phyloP scores from a whole-genome alignment of 2,888 invertebrate genomes.

The Argyresthia albistria region DNA sequence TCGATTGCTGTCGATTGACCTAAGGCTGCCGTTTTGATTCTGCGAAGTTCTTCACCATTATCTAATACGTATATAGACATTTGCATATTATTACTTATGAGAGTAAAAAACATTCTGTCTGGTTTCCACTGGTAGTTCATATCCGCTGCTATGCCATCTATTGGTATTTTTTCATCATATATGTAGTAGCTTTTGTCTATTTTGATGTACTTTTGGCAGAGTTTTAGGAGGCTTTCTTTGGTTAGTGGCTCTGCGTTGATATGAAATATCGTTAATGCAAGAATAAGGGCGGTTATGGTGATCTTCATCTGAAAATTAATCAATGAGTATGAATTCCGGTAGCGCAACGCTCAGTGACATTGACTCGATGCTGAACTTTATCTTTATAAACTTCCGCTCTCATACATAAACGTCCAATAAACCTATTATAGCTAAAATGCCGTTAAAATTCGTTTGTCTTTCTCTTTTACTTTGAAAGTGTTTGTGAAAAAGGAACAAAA shows the following conservation, averaged over 20 bases:
- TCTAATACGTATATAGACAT: conserved; percentile 46
- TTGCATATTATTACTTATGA: conserved; percentile 55
- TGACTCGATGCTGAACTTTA: too few species aligned
- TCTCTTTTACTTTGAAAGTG: too few species aligned
- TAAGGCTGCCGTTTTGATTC: conserved; percentile 49
- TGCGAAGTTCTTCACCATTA: conserved; percentile 33
- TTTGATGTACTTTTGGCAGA: conserved; percentile 31
- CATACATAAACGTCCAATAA: too few species aligned
- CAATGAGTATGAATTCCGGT: too few species aligned
- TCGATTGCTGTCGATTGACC: conserved; percentile 59
- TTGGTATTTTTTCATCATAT: conserved; percentile 27
- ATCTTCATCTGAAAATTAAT: background rate
- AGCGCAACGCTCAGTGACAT: too few species aligned
- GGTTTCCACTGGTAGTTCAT: conserved; percentile 57
- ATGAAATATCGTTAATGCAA: background rate
- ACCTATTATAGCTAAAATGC: too few species aligned
- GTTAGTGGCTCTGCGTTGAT: background rate
- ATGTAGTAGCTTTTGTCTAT: conserved; percentile 46
- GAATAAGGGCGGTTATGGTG: background rate
- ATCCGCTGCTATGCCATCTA: conserved; percentile 54
- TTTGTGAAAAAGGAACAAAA: too few species aligned
- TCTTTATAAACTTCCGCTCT: too few species aligned
- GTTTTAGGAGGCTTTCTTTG: background rate
- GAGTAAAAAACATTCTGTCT: conserved; percentile 46
- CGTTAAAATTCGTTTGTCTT: too few species aligned